These are phyloP conservation scores for Murina feae DNA, from an alignment of 2,113 vertebrate genomes.

Conservation along the genomic window DNA sequence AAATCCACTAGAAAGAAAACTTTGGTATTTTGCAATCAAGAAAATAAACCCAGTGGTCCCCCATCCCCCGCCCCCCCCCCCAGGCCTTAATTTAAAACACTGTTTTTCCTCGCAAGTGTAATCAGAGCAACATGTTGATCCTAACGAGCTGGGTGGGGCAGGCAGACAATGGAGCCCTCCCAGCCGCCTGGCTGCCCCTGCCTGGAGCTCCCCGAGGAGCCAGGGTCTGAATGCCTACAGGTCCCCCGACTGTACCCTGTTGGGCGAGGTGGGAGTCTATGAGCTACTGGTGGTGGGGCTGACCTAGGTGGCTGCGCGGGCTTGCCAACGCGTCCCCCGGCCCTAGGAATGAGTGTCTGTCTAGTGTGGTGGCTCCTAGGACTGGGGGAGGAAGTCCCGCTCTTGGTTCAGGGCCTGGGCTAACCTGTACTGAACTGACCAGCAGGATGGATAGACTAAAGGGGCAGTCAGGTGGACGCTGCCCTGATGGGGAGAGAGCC, in stretches of 20 bases:
- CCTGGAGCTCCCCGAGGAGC: constrained; percentile 29
- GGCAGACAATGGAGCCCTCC: constrained; percentile 68
- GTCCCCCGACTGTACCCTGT: neutral
- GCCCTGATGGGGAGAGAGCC: neutral
- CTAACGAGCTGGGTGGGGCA: constrained; percentile 71
- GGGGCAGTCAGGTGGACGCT: neutral
- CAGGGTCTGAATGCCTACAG: neutral
- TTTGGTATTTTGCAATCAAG: constrained; percentile 60
- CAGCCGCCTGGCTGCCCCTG: constrained; percentile 46
- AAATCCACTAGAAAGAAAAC: constrained; percentile 49
- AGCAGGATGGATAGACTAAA: neutral
- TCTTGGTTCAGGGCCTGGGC: neutral
- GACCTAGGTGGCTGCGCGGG: neutral
- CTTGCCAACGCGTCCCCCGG: neutral
- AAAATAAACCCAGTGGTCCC: constrained; percentile 61
- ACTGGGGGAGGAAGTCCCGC: neutral
- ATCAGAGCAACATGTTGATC: constrained; percentile 75
- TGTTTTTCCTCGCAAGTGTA: constrained; percentile 73
- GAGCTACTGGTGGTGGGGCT: neutral
- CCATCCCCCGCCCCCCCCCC: constrained; percentile 43
- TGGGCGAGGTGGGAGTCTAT: neutral
- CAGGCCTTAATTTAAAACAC: constrained; percentile 76
- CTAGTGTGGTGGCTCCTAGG: neutral
- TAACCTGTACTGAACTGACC: neutral
- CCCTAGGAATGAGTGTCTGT: neutral